Evolutionary conservation across 2,113 vertebrate species (phyloP).

Genomic region (Beaufortia kweichowensis): DNA sequence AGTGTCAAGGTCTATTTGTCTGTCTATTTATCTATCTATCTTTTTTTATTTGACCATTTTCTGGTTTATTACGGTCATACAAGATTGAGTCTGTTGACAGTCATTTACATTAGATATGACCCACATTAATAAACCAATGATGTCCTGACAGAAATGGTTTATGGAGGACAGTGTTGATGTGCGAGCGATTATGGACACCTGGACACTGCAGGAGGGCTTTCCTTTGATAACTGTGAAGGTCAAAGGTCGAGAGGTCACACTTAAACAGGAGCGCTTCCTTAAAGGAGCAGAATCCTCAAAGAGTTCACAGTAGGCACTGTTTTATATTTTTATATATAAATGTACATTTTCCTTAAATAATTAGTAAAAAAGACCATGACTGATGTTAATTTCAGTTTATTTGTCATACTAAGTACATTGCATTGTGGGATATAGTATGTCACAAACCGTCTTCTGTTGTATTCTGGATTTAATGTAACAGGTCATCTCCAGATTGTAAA

Average conservation of each 20-base stretch:
- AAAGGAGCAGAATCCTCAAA: slow-evolving; percentile 66
- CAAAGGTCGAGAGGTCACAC: slow-evolving; percentile 76
- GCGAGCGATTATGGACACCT: slow-evolving; percentile 85
- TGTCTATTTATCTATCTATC: neutral
- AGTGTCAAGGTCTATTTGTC: no score
- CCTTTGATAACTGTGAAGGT: slow-evolving; percentile 82
- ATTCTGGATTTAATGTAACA: no score
- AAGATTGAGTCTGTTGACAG: neutral
- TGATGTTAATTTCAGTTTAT: no score
- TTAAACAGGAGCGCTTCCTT: slow-evolving; percentile 82
- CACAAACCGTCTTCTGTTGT: no score
- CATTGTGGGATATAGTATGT: no score
- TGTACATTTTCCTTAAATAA: no score
- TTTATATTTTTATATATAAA: neutral
- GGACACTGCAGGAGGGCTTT: slow-evolving; percentile 90
- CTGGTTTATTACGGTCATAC: no score
- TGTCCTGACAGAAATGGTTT: slow-evolving; percentile 76
- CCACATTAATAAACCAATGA: neutral
- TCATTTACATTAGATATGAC: neutral
- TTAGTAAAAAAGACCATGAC: neutral
- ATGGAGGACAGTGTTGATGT: slow-evolving; percentile 75
- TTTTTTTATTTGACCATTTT: no score
- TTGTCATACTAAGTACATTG: neutral
- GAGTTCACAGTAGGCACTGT: slow-evolving; percentile 70
- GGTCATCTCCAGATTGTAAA: no score